These are phyloP conservation scores for Ommatoiulus sabulosus DNA, from an alignment of 2,888 invertebrate genomes.

Conservation along the genomic window DNA sequence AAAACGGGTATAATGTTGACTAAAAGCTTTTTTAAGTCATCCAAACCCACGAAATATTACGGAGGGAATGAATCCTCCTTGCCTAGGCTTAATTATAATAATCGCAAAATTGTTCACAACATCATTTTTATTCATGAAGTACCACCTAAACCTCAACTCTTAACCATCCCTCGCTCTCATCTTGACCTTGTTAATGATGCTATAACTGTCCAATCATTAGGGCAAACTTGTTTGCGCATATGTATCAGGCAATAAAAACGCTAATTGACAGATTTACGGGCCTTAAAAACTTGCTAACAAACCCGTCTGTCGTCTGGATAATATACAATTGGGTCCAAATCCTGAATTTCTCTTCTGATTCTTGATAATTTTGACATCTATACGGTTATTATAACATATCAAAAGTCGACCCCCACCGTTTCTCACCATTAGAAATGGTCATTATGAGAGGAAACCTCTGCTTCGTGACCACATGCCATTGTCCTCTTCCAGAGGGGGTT, in stretches of 20 bases:
- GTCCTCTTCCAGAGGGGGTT: background rate
- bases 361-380: conserved; percentile 21
- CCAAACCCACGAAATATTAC: background rate
- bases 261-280: conserved; percentile 30
- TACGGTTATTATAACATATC: conserved; percentile 17
- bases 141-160: background rate
- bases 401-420: conserved; percentile 1
- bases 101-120: background rate
- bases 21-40: background rate
- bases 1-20: background rate
- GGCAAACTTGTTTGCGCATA: conserved; percentile 10
- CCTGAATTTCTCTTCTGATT: conserved; percentile 29
- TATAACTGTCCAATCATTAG: conserved; percentile 33
- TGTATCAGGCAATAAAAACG: conserved; percentile 25
- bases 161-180: background rate
- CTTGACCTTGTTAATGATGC: conserved; percentile 31
- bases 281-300: conserved; percentile 26
- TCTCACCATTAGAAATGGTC: conserved; percentile 30
- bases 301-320: conserved; percentile 5
- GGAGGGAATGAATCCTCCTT: background rate
- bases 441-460: background rate
- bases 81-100: background rate
- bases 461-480: background rate
- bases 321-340: background rate
- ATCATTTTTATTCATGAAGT: background rate